These are phyloP conservation scores for Stenopsyche tienmushanensis DNA, from an alignment of 1,140 invertebrate genomes.

Conservation along the genomic window DNA sequence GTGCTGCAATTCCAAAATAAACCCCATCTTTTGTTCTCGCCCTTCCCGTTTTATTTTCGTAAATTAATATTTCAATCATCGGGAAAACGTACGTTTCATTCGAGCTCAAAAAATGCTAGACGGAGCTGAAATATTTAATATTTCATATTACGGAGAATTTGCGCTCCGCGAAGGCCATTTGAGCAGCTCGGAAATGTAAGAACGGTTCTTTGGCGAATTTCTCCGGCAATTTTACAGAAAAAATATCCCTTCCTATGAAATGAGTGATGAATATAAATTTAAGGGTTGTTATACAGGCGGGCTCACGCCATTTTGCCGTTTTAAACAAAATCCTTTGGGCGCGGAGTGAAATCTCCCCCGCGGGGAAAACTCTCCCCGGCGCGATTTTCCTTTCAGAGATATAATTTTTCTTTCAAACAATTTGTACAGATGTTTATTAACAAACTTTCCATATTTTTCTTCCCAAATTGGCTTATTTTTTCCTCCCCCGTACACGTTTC, in stretches of 20 bases:
- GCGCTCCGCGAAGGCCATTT: too few species aligned
- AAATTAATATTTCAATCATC: too few species aligned
- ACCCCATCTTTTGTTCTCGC: too few species aligned
- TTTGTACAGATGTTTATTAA: conserved; percentile 39
- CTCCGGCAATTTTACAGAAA: too few species aligned
- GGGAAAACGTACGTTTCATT: too few species aligned
- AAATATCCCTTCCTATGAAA: neutral
- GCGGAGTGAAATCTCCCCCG: conserved; percentile 1
- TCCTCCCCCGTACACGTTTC: neutral
- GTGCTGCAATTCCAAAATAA: too few species aligned
- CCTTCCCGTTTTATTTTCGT: too few species aligned
- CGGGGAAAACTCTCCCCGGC: conserved; percentile 4
- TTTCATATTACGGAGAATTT: too few species aligned
- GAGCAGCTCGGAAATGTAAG: too few species aligned
- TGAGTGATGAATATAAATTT: conserved; percentile 21
- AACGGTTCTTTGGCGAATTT: neutral
- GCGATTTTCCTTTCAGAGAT: conserved; percentile 28
- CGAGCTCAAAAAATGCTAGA: too few species aligned
- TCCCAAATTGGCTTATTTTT: conserved; percentile 25
- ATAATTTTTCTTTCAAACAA: conserved; percentile 39
- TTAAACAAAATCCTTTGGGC: neutral
- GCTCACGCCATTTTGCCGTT: neutral
- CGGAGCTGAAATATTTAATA: too few species aligned
- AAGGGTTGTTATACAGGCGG: conserved; percentile 7
- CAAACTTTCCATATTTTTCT: conserved; percentile 35